phyloP scores from a whole-genome alignment of 64 coral and sea anemone genomes.

The Porites australiensis region DNA sequence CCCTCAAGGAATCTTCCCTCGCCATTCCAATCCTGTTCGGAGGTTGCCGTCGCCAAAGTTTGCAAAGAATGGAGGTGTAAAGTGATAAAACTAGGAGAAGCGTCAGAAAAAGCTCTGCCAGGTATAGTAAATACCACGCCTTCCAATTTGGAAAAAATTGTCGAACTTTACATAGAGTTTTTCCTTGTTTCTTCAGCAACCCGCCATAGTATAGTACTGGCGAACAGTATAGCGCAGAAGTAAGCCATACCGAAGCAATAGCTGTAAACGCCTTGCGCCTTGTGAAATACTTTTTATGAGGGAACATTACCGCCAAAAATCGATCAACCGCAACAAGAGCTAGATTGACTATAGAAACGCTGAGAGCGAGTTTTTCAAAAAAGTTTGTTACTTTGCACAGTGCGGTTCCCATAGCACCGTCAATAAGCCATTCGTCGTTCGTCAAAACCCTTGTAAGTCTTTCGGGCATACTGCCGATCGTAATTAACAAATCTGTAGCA shows the following conservation, averaged over 20 bases:
- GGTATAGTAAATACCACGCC: conserved; percentile 52
- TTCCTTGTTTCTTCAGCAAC: not conserved
- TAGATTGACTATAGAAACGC: conserved; percentile 22
- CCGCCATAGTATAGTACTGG: conserved; percentile 43
- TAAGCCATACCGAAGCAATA: conserved; percentile 31
- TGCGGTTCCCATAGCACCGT: conserved; percentile 12
- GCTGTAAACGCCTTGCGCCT: not conserved
- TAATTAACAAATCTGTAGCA: conserved; percentile 46
- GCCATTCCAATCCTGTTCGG: not conserved
- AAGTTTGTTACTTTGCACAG: conserved; percentile 59
- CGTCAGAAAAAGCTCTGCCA: not conserved
- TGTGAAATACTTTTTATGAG: conserved; percentile 37
- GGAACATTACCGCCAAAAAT: conserved; percentile 44
- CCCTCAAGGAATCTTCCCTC: not conserved
- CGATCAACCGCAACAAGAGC: conserved; percentile 57
- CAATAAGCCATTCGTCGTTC: conserved; percentile 43
- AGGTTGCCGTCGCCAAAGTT: conserved; percentile 13
- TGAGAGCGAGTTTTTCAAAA: conserved; percentile 52
- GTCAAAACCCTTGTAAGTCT: conserved; percentile 45
- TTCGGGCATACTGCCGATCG: conserved; percentile 53
- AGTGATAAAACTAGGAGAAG: conserved; percentile 42
- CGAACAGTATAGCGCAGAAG: conserved; percentile 28
- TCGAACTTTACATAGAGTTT: conserved; percentile 44
- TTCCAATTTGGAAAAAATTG: conserved; percentile 50
- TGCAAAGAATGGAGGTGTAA: conserved; percentile 33